A percentile compares a stretch with the other conserved stretches of the same genome.
phyloP scores from a whole-genome alignment of 2,888 invertebrate species.

The Bimastos eiseni region DNA sequence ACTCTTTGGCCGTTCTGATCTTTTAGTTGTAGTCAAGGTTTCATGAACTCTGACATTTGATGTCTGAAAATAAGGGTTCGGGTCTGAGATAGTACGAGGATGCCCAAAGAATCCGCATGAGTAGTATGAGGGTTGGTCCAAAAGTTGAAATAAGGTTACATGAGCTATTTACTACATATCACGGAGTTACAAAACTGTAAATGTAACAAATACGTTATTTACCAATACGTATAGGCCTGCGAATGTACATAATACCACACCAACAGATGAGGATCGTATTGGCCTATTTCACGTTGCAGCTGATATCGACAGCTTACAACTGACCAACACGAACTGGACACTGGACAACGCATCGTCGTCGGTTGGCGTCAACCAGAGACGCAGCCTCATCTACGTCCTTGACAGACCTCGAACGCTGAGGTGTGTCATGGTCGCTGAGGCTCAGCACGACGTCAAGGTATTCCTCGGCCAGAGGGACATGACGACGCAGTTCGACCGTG shows the following conservation, averaged over 20 bases:
- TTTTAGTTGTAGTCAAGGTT: too few species aligned
- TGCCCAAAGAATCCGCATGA: too few species aligned
- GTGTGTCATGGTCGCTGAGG: neutral
- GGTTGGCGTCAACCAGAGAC: neutral
- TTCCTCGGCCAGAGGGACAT: neutral
- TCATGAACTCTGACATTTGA: too few species aligned
- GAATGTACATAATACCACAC: neutral
- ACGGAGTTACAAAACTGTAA: too few species aligned
- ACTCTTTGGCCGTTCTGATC: too few species aligned
- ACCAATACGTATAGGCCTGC: neutral
- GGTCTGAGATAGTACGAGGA: too few species aligned
- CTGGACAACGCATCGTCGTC: neutral
- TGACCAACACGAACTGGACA: constrained; percentile 19
- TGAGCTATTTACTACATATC: too few species aligned
- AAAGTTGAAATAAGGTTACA: too few species aligned
- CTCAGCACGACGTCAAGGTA: neutral
- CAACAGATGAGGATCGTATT: too few species aligned
- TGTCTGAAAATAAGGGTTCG: too few species aligned
- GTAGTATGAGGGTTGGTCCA: too few species aligned
- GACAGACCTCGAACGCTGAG: neutral
- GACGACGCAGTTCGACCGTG: neutral
- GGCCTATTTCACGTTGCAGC: neutral
- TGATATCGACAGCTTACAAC: neutral
- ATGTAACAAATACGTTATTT: too few species aligned
- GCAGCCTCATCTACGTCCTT: constrained; percentile 23